A percentile compares a stretch with the other conserved stretches of the same genome.
Evolutionary conservation across 1,140 invertebrate species (phyloP).

Genomic region (Atta texana): DNA sequence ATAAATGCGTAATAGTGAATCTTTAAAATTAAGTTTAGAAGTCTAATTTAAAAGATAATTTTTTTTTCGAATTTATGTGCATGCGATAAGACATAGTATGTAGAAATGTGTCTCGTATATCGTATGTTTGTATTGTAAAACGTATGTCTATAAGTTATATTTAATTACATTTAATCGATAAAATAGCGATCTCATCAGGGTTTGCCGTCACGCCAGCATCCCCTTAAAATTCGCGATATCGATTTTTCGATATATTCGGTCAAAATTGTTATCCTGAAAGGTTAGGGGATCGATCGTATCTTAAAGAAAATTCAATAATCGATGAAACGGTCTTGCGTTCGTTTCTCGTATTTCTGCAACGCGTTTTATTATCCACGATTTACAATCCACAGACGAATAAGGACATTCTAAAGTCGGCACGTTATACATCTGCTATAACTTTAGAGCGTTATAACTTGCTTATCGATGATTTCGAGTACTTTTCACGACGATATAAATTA

Average conservation of each 20-base stretch:
- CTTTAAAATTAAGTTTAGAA: too few relatives aligned
- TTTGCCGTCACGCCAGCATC: too few relatives aligned
- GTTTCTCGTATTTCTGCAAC: conserved; percentile 17
- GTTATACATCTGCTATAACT: neutral
- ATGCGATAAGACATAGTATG: too few relatives aligned
- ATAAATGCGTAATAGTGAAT: too few relatives aligned
- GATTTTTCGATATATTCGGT: neutral
- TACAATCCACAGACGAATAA: conserved; percentile 24
- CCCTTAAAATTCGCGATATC: neutral
- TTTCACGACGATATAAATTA: conserved; percentile 41
- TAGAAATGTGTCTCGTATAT: too few relatives aligned
- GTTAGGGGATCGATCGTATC: neutral
- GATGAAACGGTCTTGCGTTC: neutral
- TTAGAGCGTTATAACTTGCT: conserved; percentile 13
- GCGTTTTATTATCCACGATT: conserved; percentile 17
- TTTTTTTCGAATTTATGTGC: too few relatives aligned
- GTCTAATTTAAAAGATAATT: too few relatives aligned
- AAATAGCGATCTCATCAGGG: too few relatives aligned
- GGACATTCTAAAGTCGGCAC: conserved; percentile 9
- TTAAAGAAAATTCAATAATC: conserved; percentile 48
- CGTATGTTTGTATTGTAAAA: too few relatives aligned
- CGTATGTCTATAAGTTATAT: too few relatives aligned
- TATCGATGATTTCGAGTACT: neutral
- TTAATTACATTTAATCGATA: too few relatives aligned
- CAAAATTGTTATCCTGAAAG: conserved; percentile 11